These are phyloP conservation scores for Conopomorpha cramerella DNA, from an alignment of 1,140 invertebrate genomes.

Conservation along the genomic window DNA sequence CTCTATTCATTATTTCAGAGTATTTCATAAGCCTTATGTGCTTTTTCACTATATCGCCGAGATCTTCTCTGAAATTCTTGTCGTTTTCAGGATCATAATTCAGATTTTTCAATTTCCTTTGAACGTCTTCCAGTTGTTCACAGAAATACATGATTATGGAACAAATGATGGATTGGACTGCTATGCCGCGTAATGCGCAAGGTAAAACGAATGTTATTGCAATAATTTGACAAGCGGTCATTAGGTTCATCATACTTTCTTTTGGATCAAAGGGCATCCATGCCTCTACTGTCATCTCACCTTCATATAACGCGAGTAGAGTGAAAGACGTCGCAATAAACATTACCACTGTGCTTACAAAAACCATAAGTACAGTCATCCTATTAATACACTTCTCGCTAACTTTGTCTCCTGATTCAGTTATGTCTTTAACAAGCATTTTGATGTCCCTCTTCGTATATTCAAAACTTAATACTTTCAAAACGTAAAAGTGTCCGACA, in stretches of 20 bases:
- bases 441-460: constrained; percentile 17
- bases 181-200: constrained; percentile 23
- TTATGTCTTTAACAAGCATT: constrained; percentile 23
- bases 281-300: constrained; percentile 26
- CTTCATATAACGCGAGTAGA: constrained; percentile 18
- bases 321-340: constrained; percentile 16
- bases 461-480: constrained; percentile 28
- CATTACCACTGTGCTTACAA: constrained; percentile 16
- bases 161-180: constrained; percentile 34
- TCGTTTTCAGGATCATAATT: constrained; percentile 17
- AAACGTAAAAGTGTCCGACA: constrained; percentile 27
- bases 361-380: constrained; percentile 21
- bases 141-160: constrained; percentile 40
- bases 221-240: constrained; percentile 21
- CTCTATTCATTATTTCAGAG: neutral
- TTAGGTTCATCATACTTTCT: constrained; percentile 19
- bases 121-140: constrained; percentile 32
- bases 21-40: constrained; percentile 37
- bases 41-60: constrained; percentile 31
- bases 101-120: constrained; percentile 17
- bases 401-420: constrained; percentile 25
- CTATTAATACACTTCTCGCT: constrained; percentile 15
- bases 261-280: constrained; percentile 39
- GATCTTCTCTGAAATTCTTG: constrained; percentile 13
- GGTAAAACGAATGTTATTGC: constrained; percentile 18